These are phyloP conservation scores for Euphydryas editha DNA, from an alignment of 2,888 invertebrate species.

Conservation along the genomic window DNA sequence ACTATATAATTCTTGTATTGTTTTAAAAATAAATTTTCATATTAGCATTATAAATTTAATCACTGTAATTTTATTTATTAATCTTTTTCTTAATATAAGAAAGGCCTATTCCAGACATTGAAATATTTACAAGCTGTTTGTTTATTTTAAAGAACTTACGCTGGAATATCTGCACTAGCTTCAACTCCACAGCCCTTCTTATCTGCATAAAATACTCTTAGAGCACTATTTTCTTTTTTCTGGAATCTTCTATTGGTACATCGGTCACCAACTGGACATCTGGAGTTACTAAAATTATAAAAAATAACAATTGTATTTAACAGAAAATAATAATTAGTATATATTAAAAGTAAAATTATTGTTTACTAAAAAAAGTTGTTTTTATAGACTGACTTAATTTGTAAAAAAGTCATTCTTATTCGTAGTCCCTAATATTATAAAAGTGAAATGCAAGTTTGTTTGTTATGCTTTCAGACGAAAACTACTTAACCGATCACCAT, in stretches of 20 bases:
- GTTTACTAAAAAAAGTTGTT: background rate
- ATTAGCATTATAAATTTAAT: too few relatives aligned
- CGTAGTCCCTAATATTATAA: too few relatives aligned
- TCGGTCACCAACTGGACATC: constrained; percentile 94
- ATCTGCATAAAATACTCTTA: constrained; percentile 95
- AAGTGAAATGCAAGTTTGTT: too few relatives aligned
- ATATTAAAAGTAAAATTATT: background rate
- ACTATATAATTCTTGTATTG: background rate
- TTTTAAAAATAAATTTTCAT: too few relatives aligned
- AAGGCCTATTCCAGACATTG: too few relatives aligned
- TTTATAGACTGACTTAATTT: too few relatives aligned
- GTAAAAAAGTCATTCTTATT: too few relatives aligned
- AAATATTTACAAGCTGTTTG: too few relatives aligned
- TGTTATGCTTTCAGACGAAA: too few relatives aligned
- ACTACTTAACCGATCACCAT: too few relatives aligned
- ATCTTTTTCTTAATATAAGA: too few relatives aligned
- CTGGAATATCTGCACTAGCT: constrained; percentile 87
- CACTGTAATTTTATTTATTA: too few relatives aligned
- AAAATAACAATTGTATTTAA: background rate
- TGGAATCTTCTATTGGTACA: constrained; percentile 98
- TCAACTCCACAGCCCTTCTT: constrained; percentile 98
- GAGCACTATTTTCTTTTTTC: constrained; percentile 91
- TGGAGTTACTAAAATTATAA: constrained; percentile 87
- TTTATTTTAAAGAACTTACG: constrained; percentile 78
- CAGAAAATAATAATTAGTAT: background rate